Percentiles rank a stretch among this genome's conserved stretches.
These are phyloP conservation scores for Drosophila chauvacae DNA, from an alignment of 1,140 invertebrate species.

Conservation along the genomic window DNA sequence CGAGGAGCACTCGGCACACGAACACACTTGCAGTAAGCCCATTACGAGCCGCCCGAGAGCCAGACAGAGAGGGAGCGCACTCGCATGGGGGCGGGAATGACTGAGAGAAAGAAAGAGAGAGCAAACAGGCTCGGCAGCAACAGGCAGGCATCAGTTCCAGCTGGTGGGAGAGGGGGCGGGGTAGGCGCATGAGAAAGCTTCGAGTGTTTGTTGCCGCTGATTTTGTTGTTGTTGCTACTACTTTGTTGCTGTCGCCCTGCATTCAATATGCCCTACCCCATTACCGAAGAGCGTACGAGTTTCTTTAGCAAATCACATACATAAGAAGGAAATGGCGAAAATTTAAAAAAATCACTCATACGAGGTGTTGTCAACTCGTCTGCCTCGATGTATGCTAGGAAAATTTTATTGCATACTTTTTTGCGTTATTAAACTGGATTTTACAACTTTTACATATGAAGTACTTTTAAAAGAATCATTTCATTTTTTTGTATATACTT, in stretches of 20 bases:
- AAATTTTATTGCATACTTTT: neutral
- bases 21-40: constrained; percentile 55
- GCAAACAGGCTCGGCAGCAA: constrained; percentile 50
- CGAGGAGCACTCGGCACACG: constrained; percentile 19
- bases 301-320: neutral
- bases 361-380: neutral
- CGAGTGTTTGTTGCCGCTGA: constrained; percentile 28
- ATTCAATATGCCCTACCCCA: constrained; percentile 35
- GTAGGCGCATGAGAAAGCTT: constrained; percentile 39
- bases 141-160: constrained; percentile 52
- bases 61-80: constrained; percentile 34
- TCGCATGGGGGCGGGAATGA: neutral
- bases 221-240: constrained; percentile 14
- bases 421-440: no score
- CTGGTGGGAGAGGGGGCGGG: neutral
- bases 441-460: no score
- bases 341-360: neutral
- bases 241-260: constrained; percentile 49
- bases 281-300: neutral
- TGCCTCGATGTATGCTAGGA: neutral
- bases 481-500: no score
- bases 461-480: no score
- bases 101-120: constrained; percentile 22
- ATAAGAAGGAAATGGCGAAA: neutral
- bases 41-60: constrained; percentile 45